Percentiles rank a stretch among this genome's conserved stretches.
phyloP scores from a whole-genome alignment of 2,888 invertebrate genomes.

The Ecdyonurus torrentis region DNA sequence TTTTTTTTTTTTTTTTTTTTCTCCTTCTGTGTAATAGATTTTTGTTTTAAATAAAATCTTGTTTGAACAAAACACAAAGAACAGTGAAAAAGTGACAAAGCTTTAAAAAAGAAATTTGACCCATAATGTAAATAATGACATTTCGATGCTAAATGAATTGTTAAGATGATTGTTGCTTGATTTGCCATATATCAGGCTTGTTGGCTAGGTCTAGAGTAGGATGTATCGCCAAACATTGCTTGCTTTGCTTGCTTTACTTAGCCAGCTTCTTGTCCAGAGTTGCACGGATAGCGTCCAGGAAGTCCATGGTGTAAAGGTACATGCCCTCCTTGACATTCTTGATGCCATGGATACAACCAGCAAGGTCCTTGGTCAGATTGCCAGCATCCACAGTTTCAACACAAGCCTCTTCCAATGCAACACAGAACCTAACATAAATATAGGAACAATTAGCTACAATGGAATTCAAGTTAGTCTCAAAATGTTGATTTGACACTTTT shows the following conservation, averaged over 20 bases:
- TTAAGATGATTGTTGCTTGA: neutral
- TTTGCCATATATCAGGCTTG: neutral
- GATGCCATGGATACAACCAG: slow-evolving; percentile 69
- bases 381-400: slow-evolving; percentile 67
- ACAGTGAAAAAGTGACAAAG: too few relatives aligned
- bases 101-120: neutral
- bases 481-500: too few relatives aligned
- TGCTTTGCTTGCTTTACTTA: neutral
- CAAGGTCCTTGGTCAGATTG: slow-evolving; percentile 78
- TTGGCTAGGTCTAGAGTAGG: neutral
- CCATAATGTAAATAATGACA: neutral
- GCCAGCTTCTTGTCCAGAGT: slow-evolving; percentile 37
- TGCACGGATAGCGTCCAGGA: slow-evolving; percentile 63
- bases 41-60: too few relatives aligned
- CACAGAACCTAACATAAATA: slow-evolving; percentile 54
- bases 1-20: too few relatives aligned
- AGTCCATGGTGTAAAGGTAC: slow-evolving; percentile 72
- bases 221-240: neutral
- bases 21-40: too few relatives aligned
- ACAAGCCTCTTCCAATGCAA: slow-evolving; percentile 61
- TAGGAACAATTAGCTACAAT: too few relatives aligned
- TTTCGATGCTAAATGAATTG: too few relatives aligned
- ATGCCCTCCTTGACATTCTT: slow-evolving; percentile 65
- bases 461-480: too few relatives aligned
- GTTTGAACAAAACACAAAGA: too few relatives aligned